Percentiles rank a stretch among this genome's conserved stretches.
Conservation (phyloP, 2,797 vertebrate genomes). For the Siniperca scherzeri region DNA sequence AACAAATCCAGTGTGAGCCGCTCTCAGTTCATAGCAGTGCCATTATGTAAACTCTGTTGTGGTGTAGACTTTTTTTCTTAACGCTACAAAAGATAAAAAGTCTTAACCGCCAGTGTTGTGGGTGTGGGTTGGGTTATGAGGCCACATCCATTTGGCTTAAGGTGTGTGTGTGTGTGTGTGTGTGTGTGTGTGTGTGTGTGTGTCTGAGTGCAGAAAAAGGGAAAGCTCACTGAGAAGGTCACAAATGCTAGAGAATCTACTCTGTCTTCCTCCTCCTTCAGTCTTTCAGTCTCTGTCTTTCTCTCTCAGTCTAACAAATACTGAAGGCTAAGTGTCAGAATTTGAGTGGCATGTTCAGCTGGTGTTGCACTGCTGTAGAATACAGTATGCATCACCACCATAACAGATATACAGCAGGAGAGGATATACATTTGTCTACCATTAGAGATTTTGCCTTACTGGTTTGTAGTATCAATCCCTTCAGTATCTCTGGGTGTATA, state of each 20-base stretch:
- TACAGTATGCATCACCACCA: not conserved
- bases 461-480: not conserved
- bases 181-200: not conserved
- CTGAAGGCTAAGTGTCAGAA: not conserved
- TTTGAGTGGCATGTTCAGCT: not conserved
- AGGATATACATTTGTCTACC: not conserved
- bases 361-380: not conserved
- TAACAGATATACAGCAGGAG: not conserved
- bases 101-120: constrained; percentile 28
- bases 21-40: constrained; percentile 29
- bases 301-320: not conserved
- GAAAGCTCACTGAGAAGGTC: no score
- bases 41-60: constrained; percentile 39
- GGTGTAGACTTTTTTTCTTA: constrained; percentile 22
- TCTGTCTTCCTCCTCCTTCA: not conserved
- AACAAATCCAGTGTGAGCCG: constrained; percentile 52
- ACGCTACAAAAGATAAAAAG: constrained; percentile 32
- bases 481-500: not conserved
- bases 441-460: not conserved
- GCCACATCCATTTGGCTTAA: constrained; percentile 38
- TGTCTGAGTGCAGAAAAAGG: not conserved
- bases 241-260: not conserved
- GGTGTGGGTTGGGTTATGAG: constrained; percentile 22
- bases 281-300: not conserved
- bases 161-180: constrained; percentile 2